Evolutionary conservation across 2,113 vertebrate genomes (phyloP).

Genomic region (Megalops atlanticus): DNA sequence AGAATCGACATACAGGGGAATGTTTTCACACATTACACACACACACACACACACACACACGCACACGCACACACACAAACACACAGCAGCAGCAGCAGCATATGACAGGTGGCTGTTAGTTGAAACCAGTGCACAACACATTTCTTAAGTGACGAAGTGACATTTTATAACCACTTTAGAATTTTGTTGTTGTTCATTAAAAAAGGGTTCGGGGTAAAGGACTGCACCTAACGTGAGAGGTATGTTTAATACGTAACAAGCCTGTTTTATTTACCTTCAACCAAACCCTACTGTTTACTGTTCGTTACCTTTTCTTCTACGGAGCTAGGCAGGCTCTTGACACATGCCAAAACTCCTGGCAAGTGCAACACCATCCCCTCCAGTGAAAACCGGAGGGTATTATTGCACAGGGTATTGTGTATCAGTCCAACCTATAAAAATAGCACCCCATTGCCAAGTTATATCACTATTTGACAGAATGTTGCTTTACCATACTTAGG

Average conservation of each 20-base stretch:
- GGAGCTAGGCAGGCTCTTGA: not conserved
- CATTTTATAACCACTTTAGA: too few species aligned
- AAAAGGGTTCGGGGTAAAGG: not conserved
- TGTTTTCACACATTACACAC: too few species aligned
- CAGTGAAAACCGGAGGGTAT: conserved; percentile 23
- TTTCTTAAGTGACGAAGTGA: too few species aligned
- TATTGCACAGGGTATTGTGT: conserved; percentile 24
- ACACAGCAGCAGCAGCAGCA: not conserved
- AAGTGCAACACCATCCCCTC: conserved; percentile 15
- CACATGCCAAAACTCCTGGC: conserved; percentile 5
- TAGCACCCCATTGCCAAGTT: conserved; percentile 16
- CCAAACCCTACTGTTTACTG: not conserved
- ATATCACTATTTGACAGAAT: conserved; percentile 21
- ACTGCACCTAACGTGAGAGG: too few species aligned
- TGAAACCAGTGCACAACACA: too few species aligned
- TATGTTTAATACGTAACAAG: not conserved
- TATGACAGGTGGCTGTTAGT: too few species aligned
- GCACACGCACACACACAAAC: too few species aligned
- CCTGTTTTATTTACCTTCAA: not conserved
- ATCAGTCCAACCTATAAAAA: conserved; percentile 42
- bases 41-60: too few species aligned
- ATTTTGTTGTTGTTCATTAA: too few species aligned
- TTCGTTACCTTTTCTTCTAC: not conserved
- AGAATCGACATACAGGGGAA: too few species aligned
- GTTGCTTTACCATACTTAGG: conserved; percentile 28